Base-by-base conservation (phyloP, 2,113 vertebrate genomes). In the Leptobrachium ailaonicum region DNA sequence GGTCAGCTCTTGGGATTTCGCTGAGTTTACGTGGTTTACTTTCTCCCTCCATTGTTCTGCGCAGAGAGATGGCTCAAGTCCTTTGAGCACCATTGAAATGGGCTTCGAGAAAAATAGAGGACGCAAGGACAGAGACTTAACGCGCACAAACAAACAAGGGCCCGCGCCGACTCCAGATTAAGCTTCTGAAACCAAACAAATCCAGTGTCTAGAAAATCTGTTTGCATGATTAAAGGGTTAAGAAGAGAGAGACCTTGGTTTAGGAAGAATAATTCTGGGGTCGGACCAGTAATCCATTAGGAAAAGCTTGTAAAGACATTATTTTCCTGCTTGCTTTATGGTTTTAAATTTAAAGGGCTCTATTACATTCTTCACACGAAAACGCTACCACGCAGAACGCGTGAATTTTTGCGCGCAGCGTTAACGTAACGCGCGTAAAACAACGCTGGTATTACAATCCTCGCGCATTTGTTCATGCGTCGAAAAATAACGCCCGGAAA, bases 11-110 rank as follows among this genome's bases (percentile, higher is more conserved):
- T 68, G 85, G 85, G 79, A 82, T 86, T 88, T 89, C 83, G 87
- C 89, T 89, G 85, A 83, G 84, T 83, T 88, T 86, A 84, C 82
- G 85, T 83, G 84, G 82, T 66, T 84, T 86, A 81, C 83, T 86
- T 86, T 84, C 12, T 76, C 79, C 76, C 60, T 44, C 75, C 84
- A 10, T 13, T 78, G 76, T 78, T 84, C 82, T 87, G 82, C 80
- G 72, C 80, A 0, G 1, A 60, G 79, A 83, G 82, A 66, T 79
- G 83, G 75, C 79, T 69, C 75, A 87, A 80, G 83, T 78, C 85
- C 13, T 62, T n/a, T 66, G 77, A 83, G 80, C 2, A 82, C 75
- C 82, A 82, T 80, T 7, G 0, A 54, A n/a, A 85, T 79, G 82
- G 77, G 80, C 84, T 84, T 82, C 83, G 62, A 78, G 41, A 70